Evolutionary conservation across 2,113 vertebrate genomes (phyloP), one percentile per base, ranked within the genome.

Genomic region (Sinocyclocheilus maitianheensis): DNA sequence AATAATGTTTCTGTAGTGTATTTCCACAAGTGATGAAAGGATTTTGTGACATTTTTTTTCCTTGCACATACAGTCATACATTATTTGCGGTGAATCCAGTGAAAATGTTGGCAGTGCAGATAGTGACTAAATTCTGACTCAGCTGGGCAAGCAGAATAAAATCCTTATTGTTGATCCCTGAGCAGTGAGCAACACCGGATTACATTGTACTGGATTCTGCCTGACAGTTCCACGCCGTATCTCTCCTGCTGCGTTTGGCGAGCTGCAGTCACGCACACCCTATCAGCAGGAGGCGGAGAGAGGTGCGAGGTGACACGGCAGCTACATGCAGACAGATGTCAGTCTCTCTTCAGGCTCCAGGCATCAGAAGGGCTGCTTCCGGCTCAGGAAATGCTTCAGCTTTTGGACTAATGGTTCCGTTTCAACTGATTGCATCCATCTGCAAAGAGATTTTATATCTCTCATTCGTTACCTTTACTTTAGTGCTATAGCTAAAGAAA

Each of bases 261-360:
- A n/a, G 77, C 48, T 22, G 85, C 81, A 81, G 82, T 84, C 81
- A 84, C 65, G 72, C 71, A 72, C 83, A 26, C 46, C 40, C 43
- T 86, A 30, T 87, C 83, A 55, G 48, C 3, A 37, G 82, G 83
- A 58, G 53, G 43, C 11, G 20, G 20, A 84, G 85, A 43, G 55
- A 65, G 62, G 63, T 72, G 72, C 18, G 37, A 81, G 77, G 69
- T 65, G 62, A 74, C 24, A 46, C 58, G 48, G 55, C 43, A 60
- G 76, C 43, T 80, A 26, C 26, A 77, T 63, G 69, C 78, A 83
- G 74, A 60, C 83, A 69, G 51, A 77, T 24, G 60, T 71, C 84
- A 85, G 51, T 77, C 60, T 81, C 40, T 46, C 20, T 81, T 77
- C 34, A 65, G 51, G 77, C 75, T 69, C 84, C 40, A 58, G 62